Percentiles rank a stretch among this genome's conserved stretches.
These are phyloP conservation scores for Fopius arisanus DNA, from an alignment of 1,140 invertebrate genomes.

Conservation along the genomic window DNA sequence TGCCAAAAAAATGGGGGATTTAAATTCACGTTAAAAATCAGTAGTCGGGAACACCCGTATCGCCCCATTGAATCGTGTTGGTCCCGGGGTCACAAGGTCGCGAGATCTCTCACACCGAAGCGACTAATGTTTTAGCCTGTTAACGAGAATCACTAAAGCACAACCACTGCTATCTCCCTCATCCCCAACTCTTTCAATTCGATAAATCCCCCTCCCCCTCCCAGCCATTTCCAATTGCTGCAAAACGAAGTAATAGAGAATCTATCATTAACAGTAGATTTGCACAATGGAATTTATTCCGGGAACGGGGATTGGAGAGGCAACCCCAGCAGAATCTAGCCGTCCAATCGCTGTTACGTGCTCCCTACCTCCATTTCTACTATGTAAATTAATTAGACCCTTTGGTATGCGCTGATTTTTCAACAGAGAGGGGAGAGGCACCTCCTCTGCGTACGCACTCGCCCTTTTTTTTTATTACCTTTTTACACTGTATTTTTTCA, in stretches of 20 bases:
- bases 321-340: conserved; percentile 12
- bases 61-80: conserved; percentile 33
- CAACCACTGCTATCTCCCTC: no score
- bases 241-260: not conserved
- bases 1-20: not conserved
- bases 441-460: not conserved
- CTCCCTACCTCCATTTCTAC: conserved; percentile 41
- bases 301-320: not conserved
- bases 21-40: not conserved
- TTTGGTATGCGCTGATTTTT: conserved; percentile 57
- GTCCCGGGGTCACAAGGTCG: conserved; percentile 35
- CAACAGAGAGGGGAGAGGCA: conserved; percentile 6
- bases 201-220: not conserved
- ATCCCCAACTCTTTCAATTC: not conserved
- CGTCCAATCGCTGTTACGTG: conserved; percentile 36
- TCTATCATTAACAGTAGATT: not conserved
- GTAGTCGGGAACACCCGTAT: conserved; percentile 33
- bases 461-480: not conserved
- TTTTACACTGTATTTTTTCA: not conserved
- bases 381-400: conserved; percentile 63
- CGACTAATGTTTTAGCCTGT: conserved; percentile 38
- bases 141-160: conserved; percentile 27
- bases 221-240: not conserved
- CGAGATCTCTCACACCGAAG: conserved; percentile 40
- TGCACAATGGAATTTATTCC: not conserved